Percentiles rank a stretch among this genome's conserved stretches.
phyloP scores from a whole-genome alignment of 1,140 invertebrate species.

The Rhyzopertha dominica region DNA sequence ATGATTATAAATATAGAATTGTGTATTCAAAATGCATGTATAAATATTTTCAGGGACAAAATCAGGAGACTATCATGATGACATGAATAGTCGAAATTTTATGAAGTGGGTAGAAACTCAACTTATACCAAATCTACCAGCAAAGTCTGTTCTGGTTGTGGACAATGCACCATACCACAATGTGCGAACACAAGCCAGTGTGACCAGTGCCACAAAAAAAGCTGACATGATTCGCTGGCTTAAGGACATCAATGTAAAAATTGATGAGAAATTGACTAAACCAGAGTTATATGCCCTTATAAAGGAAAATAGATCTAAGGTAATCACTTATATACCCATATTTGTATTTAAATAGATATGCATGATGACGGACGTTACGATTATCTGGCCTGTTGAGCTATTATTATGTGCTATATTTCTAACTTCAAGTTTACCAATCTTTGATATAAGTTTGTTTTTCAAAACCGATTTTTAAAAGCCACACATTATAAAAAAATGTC shows the following conservation, averaged over 20 bases:
- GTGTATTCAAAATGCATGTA: slow-evolving; percentile 1
- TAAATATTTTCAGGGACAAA: slow-evolving; percentile 11
- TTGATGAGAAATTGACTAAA: slow-evolving; percentile 10
- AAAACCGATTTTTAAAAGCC: too few species aligned
- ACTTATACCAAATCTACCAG: slow-evolving; percentile 27
- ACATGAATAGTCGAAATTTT: slow-evolving; percentile 32
- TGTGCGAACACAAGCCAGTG: slow-evolving; percentile 7
- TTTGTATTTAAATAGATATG: too few species aligned
- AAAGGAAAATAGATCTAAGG: slow-evolving; percentile 2
- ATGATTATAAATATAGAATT: too few species aligned
- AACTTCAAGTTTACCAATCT: too few species aligned
- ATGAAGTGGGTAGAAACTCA: slow-evolving; percentile 20
- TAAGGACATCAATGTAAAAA: slow-evolving; percentile 13
- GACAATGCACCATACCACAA: slow-evolving; percentile 34
- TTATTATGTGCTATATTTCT: too few species aligned
- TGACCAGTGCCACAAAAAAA: slow-evolving; percentile 23
- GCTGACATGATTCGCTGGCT: slow-evolving; percentile 33
- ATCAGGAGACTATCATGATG: slow-evolving; percentile 33
- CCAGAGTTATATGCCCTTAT: slow-evolving; percentile 16
- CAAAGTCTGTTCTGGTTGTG: slow-evolving; percentile 23
- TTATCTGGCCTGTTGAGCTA: too few species aligned
- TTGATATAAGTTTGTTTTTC: too few species aligned
- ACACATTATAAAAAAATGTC: too few species aligned
- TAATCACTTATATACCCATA: too few species aligned
- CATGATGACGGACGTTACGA: too few species aligned